Conservation (phyloP, 2,888 invertebrate species). For the Polyploca ridens region DNA sequence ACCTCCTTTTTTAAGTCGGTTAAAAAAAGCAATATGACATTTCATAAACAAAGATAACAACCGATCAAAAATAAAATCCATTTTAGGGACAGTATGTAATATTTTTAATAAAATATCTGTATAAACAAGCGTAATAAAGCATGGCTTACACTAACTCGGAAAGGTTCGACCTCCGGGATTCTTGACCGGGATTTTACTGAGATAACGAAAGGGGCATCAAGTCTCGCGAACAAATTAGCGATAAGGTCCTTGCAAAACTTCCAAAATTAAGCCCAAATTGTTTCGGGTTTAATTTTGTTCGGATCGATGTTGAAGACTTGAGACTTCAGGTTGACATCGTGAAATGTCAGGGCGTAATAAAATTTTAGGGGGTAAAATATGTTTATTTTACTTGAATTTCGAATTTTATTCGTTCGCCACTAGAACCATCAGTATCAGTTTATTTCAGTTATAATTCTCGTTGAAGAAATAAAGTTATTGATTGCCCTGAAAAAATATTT, state of each 20-base stretch:
- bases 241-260: constrained; percentile 41
- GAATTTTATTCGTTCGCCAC: neutral
- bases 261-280: constrained; percentile 34
- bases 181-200: constrained; percentile 20
- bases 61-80: neutral
- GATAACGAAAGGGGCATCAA: constrained; percentile 42
- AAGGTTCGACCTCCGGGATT: neutral
- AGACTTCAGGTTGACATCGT: constrained; percentile 8
- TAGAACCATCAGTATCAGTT: too few relatives aligned
- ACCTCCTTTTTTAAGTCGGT: too few relatives aligned
- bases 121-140: neutral
- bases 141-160: constrained; percentile 3
- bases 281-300: constrained; percentile 29
- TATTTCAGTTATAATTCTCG: too few relatives aligned
- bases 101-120: neutral
- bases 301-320: constrained; percentile 10
- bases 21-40: too few relatives aligned
- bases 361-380: neutral
- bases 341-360: constrained; percentile 1
- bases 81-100: neutral
- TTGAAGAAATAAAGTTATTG: too few relatives aligned
- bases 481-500: too few relatives aligned
- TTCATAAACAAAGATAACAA: too few relatives aligned
- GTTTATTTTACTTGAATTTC: neutral
- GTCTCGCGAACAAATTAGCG: constrained; percentile 48